phyloP scores from a whole-genome alignment of 2,113 vertebrate species.

The Chloropsis cyanopogon region DNA sequence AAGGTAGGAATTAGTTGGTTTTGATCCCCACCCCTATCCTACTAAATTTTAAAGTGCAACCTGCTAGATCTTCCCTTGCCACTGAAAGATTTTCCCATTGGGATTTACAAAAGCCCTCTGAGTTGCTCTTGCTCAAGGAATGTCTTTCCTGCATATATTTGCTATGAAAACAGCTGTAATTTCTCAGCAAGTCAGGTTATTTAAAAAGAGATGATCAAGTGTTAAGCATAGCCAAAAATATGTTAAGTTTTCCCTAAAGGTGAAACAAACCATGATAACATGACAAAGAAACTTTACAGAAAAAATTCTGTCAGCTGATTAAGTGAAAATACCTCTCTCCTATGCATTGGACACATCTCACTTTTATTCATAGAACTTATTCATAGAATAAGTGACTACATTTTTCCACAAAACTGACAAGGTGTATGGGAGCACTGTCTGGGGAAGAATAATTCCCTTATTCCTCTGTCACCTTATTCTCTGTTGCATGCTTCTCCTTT shows the following conservation, averaged over 20 bases:
- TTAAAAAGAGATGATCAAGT: background rate
- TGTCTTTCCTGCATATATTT: background rate
- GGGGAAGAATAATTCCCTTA: background rate
- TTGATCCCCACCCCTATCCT: background rate
- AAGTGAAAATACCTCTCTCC: background rate
- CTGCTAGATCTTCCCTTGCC: background rate
- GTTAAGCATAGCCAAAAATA: background rate
- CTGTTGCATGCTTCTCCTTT: slow-evolving; percentile 83
- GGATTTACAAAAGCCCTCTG: background rate
- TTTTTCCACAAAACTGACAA: background rate
- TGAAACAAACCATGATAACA: background rate
- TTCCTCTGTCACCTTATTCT: slow-evolving; percentile 77
- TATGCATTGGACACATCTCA: background rate
- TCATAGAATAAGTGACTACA: background rate
- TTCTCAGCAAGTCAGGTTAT: background rate
- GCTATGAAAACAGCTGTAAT: background rate
- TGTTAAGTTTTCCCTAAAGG: background rate
- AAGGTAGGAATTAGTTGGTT: background rate
- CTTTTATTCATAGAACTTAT: background rate
- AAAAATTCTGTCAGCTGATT: background rate
- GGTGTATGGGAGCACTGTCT: background rate
- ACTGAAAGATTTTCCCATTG: background rate
- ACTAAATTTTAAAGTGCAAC: background rate
- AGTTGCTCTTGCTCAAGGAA: background rate
- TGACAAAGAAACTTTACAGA: background rate